Conservation (phyloP, 2,797 vertebrate genomes). For the Hoplostethus mediterraneus region DNA sequence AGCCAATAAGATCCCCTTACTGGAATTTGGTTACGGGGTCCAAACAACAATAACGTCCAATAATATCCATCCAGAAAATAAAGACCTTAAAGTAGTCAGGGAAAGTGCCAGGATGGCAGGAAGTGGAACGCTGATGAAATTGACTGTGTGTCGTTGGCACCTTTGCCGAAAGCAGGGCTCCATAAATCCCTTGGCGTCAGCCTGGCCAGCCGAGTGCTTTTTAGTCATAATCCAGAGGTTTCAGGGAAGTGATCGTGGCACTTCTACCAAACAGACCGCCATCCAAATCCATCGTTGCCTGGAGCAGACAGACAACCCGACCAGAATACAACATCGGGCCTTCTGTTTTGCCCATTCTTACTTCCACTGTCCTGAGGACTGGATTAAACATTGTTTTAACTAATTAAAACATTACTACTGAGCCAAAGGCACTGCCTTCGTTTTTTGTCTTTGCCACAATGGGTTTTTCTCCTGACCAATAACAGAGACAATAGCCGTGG, state of each 20-base stretch:
- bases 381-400: constrained; percentile 66
- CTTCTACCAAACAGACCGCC: constrained; percentile 19
- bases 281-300: constrained; percentile 49
- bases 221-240: constrained; percentile 53
- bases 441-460: constrained; percentile 48
- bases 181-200: constrained; percentile 41
- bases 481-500: constrained; percentile 52
- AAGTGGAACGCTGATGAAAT: constrained; percentile 22
- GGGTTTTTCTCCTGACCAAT: constrained; percentile 57
- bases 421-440: constrained; percentile 41
- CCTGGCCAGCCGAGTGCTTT: constrained; percentile 39
- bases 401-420: constrained; percentile 74
- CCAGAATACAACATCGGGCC: constrained; percentile 21
- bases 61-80: constrained; percentile 25
- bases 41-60: constrained; percentile 4
- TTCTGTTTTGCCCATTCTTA: constrained; percentile 50
- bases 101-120: constrained; percentile 25
- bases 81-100: constrained; percentile 6
- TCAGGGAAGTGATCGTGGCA: constrained; percentile 34
- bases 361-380: constrained; percentile 55
- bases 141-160: constrained; percentile 37
- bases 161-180: constrained; percentile 21
- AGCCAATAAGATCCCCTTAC: not conserved
- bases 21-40: not conserved
- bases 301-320: constrained; percentile 26